Percentiles rank a stretch among this genome's conserved stretches.
Conservation (phyloP, 2,113 vertebrate species). For the Cyanocitta stelleri region DNA sequence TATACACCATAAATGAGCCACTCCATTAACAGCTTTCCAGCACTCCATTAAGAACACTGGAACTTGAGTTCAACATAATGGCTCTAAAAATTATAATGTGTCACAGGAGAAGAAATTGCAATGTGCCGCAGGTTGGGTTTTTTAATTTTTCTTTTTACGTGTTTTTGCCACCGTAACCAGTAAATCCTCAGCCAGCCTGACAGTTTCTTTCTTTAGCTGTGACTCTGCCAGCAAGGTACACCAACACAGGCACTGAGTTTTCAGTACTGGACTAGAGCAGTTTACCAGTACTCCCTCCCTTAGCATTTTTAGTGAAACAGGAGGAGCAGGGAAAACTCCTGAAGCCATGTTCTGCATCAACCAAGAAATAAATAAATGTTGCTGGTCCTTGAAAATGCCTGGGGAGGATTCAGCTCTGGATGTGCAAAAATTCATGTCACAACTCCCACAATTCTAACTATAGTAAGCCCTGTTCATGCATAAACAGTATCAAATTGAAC, state of each 20-base stretch:
- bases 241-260: not conserved
- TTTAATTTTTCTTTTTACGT: rapidly evolving
- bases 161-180: not conserved
- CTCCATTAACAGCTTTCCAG: not conserved
- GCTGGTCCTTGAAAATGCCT: not conserved
- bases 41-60: not conserved
- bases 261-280: not conserved
- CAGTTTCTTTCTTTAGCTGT: not conserved
- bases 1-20: not conserved
- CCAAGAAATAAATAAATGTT: not conserved
- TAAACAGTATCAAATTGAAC: not conserved
- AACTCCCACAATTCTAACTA: not conserved
- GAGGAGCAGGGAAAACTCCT: not conserved
- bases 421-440: not conserved
- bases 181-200: not conserved
- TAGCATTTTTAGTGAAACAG: rapidly evolving
- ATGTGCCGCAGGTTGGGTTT: not conserved
- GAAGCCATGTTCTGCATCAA: not conserved
- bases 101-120: not conserved
- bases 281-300: not conserved
- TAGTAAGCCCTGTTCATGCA: not conserved
- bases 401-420: not conserved
- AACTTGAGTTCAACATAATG: not conserved
- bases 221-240: not conserved
- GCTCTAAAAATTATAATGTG: not conserved